Evolutionary conservation across 2,888 invertebrate species (phyloP).

Genomic region (Teleogryllus oceanicus): DNA sequence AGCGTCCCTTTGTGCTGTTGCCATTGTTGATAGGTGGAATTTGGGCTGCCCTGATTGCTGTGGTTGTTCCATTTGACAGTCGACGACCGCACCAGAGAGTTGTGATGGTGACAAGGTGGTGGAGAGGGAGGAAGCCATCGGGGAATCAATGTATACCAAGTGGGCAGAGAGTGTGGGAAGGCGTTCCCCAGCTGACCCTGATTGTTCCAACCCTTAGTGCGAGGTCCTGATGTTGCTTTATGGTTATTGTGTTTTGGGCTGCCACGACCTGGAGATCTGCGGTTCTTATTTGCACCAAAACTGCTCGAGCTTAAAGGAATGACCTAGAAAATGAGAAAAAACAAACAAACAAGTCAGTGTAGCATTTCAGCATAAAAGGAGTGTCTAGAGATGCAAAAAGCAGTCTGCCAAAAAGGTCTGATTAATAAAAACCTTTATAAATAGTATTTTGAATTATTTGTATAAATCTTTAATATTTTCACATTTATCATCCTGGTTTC

Average conservation of each 20-base stretch:
- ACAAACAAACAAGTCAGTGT: too few relatives aligned
- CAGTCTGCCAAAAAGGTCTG: too few relatives aligned
- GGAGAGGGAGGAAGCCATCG: constrained; percentile 32
- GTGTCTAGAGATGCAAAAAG: too few relatives aligned
- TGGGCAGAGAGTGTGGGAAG: constrained; percentile 31
- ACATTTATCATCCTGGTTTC: too few relatives aligned
- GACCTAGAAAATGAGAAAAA: constrained; percentile 24
- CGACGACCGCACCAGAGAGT: constrained; percentile 31
- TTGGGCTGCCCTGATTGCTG: not conserved
- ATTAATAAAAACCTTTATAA: too few relatives aligned
- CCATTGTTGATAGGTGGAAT: not conserved
- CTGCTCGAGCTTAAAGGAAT: constrained; percentile 33
- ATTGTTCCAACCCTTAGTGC: constrained; percentile 28
- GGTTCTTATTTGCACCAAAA: constrained; percentile 23
- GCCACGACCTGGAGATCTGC: constrained; percentile 22
- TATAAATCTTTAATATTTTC: too few relatives aligned
- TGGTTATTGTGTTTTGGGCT: constrained; percentile 29
- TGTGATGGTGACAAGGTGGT: constrained; percentile 34
- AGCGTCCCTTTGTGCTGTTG: constrained; percentile 12
- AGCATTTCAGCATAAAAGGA: too few relatives aligned
- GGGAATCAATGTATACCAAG: constrained; percentile 35
- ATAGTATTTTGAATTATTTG: too few relatives aligned
- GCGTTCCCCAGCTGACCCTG: constrained; percentile 23
- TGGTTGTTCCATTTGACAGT: not conserved
- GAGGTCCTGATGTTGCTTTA: constrained; percentile 18